Conservation (phyloP, 2,888 invertebrate genomes). For the Lathronympha strigana region DNA sequence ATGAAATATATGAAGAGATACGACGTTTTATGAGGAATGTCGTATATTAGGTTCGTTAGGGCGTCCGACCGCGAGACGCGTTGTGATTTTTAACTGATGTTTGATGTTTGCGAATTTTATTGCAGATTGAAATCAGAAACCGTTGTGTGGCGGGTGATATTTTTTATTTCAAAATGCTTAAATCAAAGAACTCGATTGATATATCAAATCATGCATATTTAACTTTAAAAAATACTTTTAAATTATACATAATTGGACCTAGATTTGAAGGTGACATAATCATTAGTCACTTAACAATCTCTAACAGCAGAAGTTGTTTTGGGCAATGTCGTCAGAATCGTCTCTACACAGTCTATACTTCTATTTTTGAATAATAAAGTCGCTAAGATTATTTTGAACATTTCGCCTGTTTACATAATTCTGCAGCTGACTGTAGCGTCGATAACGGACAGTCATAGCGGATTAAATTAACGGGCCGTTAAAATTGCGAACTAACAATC, state of each 20-base stretch:
- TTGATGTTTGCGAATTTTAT: slow-evolving; percentile 20
- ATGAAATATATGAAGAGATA: not conserved
- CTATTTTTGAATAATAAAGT: too few species aligned
- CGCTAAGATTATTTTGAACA: too few species aligned
- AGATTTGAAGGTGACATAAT: too few species aligned
- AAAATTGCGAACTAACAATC: slow-evolving; percentile 58
- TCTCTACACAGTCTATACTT: too few species aligned
- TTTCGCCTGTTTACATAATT: not conserved
- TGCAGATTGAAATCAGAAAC: slow-evolving; percentile 12
- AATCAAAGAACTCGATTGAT: too few species aligned
- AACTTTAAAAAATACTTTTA: too few species aligned
- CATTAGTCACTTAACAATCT: too few species aligned
- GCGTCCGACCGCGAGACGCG: slow-evolving; percentile 40
- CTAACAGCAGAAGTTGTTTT: too few species aligned
- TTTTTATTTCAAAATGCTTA: too few species aligned
- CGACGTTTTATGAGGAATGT: not conserved
- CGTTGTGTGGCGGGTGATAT: not conserved
- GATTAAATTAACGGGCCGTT: slow-evolving; percentile 68
- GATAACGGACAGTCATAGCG: slow-evolving; percentile 58
- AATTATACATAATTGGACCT: too few species aligned
- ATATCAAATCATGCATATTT: too few species aligned
- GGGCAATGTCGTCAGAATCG: too few species aligned
- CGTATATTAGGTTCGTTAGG: slow-evolving; percentile 59
- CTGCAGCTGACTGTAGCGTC: slow-evolving; percentile 51
- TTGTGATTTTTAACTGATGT: slow-evolving; percentile 23